Base-by-base conservation (phyloP, 2,888 invertebrate genomes). In the Isotomurus palustris region DNA sequence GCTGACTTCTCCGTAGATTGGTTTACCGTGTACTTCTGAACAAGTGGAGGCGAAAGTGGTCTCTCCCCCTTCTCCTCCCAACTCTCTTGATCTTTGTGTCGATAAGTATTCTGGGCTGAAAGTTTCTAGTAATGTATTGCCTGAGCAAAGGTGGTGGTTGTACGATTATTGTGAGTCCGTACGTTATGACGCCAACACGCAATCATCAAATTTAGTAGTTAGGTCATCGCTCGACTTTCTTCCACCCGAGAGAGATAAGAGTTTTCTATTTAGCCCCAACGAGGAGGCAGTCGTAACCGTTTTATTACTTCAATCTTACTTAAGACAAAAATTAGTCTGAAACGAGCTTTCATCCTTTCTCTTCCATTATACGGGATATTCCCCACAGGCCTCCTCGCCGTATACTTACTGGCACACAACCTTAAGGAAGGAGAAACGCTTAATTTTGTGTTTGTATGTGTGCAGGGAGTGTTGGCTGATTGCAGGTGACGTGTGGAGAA, bases 181-280 rank as follows among this genome's bases (percentile, higher is more conserved):
- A 32, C 36, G 40, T 45, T 57, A 32, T 56, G 52, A 55, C 40
- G 38, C 41, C 48, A 28, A 35, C 59, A 59, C 55, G 59, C 59
- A 59, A 59, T 47, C 59, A 55, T 51, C 55, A 51, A 55, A 59
- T 59, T 59, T 59, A 59, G 40, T 45, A 38, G 45, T 48, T 28
- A 56, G 43, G 47, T 50, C 55, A 50, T 53, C 47, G 45, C 38
- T 25, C 44, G 25, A 29, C 38, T 32, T 43, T 14, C 22, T 24
- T 22, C 17, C 17, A 14, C 17, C 19, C 43, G 6, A 24, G 43
- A 24, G 24, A 43, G 43, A 43, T 43, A 43, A 43, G 43, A 43
- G 22, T 43, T 43, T 43, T 43, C 6, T 43, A 43, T 43, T 43
- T 43, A 24, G 43, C 22, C 43, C 22, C 12, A 24, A 22, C 43